A percentile compares a stretch with the other conserved stretches of the same genome.
phyloP scores from a whole-genome alignment of 1,140 invertebrate genomes.

The Penaeus chinensis region DNA sequence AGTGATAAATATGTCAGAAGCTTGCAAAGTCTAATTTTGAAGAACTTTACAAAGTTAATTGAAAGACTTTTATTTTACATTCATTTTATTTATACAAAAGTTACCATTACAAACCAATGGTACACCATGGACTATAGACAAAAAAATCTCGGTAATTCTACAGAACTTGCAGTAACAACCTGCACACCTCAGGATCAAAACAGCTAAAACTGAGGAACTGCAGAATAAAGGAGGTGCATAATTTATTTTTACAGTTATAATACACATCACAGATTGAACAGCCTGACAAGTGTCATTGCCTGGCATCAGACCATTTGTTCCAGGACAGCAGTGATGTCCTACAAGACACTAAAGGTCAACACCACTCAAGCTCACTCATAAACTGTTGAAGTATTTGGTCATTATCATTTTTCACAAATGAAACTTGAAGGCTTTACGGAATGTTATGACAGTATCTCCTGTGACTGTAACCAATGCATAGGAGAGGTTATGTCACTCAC shows the following conservation, averaged over 20 bases:
- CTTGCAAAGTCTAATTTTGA: neutral
- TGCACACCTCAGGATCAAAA: constrained; percentile 38
- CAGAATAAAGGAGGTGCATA: constrained; percentile 52
- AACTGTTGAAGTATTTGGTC: constrained; percentile 27
- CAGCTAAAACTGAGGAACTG: constrained; percentile 33
- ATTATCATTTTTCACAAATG: constrained; percentile 19
- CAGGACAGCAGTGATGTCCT: constrained; percentile 28
- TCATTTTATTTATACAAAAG: constrained; percentile 59
- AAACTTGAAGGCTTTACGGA: constrained; percentile 47
- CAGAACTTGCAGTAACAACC: constrained; percentile 54
- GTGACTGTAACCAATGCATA: neutral
- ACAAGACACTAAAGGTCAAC: constrained; percentile 21
- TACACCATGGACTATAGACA: constrained; percentile 59
- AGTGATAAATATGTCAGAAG: neutral
- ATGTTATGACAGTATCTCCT: constrained; percentile 37
- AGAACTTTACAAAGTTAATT: neutral
- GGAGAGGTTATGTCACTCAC: constrained; percentile 29
- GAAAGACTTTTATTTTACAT: constrained; percentile 21
- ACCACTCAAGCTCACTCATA: constrained; percentile 42
- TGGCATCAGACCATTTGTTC: constrained; percentile 52
- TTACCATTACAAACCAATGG: constrained; percentile 61
- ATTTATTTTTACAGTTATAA: constrained; percentile 59
- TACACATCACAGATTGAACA: constrained; percentile 59
- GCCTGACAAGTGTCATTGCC: constrained; percentile 40
- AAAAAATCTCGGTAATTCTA: constrained; percentile 48